Conservation (phyloP, 2,113 vertebrate species). For the Colaptes auratus region DNA sequence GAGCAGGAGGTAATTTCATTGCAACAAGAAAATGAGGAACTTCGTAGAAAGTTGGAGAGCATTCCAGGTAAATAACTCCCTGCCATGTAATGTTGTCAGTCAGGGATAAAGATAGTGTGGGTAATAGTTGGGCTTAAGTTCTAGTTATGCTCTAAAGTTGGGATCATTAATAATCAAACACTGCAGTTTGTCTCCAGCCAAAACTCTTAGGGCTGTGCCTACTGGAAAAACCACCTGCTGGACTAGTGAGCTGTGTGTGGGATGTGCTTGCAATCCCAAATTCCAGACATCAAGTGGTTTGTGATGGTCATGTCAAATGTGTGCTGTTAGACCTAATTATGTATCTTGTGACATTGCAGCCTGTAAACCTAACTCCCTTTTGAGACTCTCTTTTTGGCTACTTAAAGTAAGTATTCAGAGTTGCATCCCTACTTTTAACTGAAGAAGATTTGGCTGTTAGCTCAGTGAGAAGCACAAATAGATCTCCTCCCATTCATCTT, state of each 20-base stretch:
- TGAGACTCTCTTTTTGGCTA: not conserved
- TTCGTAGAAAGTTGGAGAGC: conserved; percentile 92
- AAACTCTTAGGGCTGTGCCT: not conserved
- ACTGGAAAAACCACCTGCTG: not conserved
- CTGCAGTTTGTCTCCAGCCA: not conserved
- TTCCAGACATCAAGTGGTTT: not conserved
- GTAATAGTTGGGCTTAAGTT: not conserved
- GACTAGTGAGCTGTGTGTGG: not conserved
- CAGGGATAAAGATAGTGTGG: not conserved
- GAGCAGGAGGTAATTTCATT: conserved; percentile 97
- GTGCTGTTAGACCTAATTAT: not conserved
- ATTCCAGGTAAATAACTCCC: conserved; percentile 85
- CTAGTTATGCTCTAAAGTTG: not conserved
- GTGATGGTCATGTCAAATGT: not conserved
- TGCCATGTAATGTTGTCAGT: not conserved
- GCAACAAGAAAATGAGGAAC: conserved; percentile 98
- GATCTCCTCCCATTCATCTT: not conserved
- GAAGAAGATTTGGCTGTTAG: not conserved
- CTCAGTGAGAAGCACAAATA: not conserved
- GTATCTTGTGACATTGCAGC: not conserved
- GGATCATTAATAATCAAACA: not conserved
- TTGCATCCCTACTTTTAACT: not conserved
- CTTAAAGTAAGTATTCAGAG: not conserved
- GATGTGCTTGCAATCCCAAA: not conserved
- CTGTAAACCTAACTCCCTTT: not conserved